Conservation (phyloP, 2,888 invertebrate species). For the Bugulina stolonifera region DNA sequence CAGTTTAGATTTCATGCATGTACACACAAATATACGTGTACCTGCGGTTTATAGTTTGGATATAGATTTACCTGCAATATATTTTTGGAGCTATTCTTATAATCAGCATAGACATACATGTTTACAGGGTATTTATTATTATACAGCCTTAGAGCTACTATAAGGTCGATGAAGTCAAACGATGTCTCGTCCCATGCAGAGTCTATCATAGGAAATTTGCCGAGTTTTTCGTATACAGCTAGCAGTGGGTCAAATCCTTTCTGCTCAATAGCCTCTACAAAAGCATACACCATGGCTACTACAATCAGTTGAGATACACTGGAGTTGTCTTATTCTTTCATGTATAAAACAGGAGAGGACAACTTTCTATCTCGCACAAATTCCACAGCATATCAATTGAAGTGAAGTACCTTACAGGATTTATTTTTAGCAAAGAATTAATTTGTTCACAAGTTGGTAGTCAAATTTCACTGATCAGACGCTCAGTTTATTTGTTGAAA, state of each 20-base stretch:
- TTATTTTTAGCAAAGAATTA: neutral
- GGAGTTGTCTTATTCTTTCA: too few relatives aligned
- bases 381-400: neutral
- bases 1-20: too few relatives aligned
- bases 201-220: conserved; percentile 73
- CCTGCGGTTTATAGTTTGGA: too few relatives aligned
- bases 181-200: conserved; percentile 60
- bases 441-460: too few relatives aligned
- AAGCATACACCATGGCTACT: too few relatives aligned
- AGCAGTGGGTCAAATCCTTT: neutral
- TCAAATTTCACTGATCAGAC: too few relatives aligned
- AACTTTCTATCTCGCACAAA: neutral
- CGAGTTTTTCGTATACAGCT: conserved; percentile 65
- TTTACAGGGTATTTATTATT: conserved; percentile 61
- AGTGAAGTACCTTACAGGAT: neutral
- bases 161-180: conserved; percentile 53
- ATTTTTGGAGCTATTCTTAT: conserved; percentile 82
- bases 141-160: conserved; percentile 65
- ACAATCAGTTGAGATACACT: too few relatives aligned
- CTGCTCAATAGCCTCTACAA: neutral
- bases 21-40: too few relatives aligned
- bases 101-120: conserved; percentile 71
- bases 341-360: too few relatives aligned
- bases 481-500: too few relatives aligned
- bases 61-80: conserved; percentile 83